Evolutionary conservation across 1,140 invertebrate species (phyloP).

Genomic region (Globodera rostochiensis): DNA sequence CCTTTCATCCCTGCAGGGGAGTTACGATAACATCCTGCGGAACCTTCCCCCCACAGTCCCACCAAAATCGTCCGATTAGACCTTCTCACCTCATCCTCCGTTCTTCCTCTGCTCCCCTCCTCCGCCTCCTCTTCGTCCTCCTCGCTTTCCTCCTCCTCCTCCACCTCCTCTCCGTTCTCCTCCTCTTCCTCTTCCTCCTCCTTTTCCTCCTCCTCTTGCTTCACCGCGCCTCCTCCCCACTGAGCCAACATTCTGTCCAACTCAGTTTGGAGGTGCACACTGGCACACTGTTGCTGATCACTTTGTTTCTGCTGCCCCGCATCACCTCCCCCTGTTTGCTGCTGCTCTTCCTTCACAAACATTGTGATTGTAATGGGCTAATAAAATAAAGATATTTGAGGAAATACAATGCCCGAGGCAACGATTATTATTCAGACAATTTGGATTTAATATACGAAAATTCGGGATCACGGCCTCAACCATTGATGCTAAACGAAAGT

Average conservation of each 20-base stretch:
- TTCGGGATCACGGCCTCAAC: too few species aligned
- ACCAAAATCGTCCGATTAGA: too few species aligned
- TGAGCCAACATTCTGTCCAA: slow-evolving; percentile 27
- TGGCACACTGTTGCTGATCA: neutral
- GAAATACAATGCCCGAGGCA: too few species aligned
- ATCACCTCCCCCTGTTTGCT: neutral
- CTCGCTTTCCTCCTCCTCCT: slow-evolving; percentile 7
- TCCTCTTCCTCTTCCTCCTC: slow-evolving; percentile 13
- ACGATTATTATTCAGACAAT: too few species aligned
- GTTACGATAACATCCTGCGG: neutral
- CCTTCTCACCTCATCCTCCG: neutral
- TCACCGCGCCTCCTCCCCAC: slow-evolving; percentile 14
- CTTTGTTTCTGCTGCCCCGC: neutral
- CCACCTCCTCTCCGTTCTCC: slow-evolving; percentile 11
- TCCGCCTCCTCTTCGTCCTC: slow-evolving; percentile 22
- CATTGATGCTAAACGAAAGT: neutral
- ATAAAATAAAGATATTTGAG: neutral
- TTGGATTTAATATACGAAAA: too few species aligned
- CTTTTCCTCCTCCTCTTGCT: neutral
- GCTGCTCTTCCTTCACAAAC: slow-evolving; percentile 18
- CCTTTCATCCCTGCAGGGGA: neutral
- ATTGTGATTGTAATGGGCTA: neutral
- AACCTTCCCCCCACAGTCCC: neutral
- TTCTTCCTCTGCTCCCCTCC: neutral
- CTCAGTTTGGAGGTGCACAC: slow-evolving; percentile 19